Evolutionary conservation across 2,888 invertebrate genomes (phyloP), one percentile per base, ranked within the genome.

Genomic region (Drosophila anceps): DNA sequence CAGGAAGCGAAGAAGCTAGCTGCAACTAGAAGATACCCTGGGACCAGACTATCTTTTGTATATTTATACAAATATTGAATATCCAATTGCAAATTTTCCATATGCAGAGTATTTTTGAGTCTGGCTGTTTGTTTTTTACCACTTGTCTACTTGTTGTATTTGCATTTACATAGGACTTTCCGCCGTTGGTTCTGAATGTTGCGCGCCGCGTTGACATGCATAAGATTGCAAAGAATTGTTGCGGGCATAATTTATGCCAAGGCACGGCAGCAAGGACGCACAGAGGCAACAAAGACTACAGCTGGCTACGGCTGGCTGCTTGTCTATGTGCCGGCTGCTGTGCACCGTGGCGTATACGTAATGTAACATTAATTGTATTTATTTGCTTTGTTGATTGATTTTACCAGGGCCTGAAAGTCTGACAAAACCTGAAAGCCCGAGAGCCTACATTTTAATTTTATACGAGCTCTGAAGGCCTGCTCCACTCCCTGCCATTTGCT

Each of bases 361-460:
- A 86, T 86, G 81, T 76, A 69, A 66, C 81, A 77, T 88, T 85
- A 85, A 85, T 85, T 85, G 84, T 81, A 86, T 85, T 88, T 88
- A 81, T 86, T 84, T 84, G 84, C 81, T 70, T 79, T 83, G 79
- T 69, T 86, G 84, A 85, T 85, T 86, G 84, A 85, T 88, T 85
- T 88, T 68, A 55, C 37, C 65, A 61, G 61, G 39, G 48, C 20
- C 51, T 63, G 27, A 18, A 18, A 15, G 44, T 2, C 53, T 43
- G 10, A 2, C 3, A 35, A 29, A 33, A 7, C 65, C 41, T 12
- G 24, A 24, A 55, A 41, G 44, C 58, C 13, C 41, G 13, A 39
- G 15, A 63, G 43, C 62, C 13, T 33, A 73, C 46, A 74, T 69
- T 75, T 71, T 66, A 68, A 73, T 71, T 82, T 68, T 18, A 55